phyloP scores from a whole-genome alignment of 2,888 invertebrate species.

The Melangyna quadrimaculata region DNA sequence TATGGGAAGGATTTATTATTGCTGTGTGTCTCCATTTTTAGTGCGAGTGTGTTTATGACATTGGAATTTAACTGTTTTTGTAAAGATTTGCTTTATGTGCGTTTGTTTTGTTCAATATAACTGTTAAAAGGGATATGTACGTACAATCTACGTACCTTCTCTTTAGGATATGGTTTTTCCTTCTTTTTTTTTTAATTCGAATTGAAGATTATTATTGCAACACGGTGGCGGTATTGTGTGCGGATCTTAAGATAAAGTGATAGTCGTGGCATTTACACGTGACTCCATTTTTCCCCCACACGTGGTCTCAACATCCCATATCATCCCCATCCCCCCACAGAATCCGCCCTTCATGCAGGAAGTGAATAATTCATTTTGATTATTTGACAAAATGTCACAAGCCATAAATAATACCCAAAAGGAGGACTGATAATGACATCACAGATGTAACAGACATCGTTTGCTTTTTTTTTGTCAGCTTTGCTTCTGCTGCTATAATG shows the following conservation, averaged over 20 bases:
- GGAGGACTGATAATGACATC: slow-evolving; percentile 70
- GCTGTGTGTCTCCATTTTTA: slow-evolving; percentile 41
- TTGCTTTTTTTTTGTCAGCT: not conserved
- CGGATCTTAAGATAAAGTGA: slow-evolving; percentile 12
- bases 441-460: slow-evolving; percentile 64
- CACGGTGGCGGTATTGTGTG: not conserved
- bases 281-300: slow-evolving; percentile 2
- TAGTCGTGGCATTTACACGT: slow-evolving; percentile 42
- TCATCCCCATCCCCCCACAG: not conserved
- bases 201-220: slow-evolving; percentile 43
- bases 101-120: not conserved
- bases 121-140: not conserved
- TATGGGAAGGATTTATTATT: slow-evolving; percentile 67
- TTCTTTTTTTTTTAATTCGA: not conserved
- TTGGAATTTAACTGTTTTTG: slow-evolving; percentile 65
- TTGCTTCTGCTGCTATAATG: not conserved
- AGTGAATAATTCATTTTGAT: slow-evolving; percentile 49
- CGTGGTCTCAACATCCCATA: not conserved
- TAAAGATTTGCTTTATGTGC: slow-evolving; percentile 27
- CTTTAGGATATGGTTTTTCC: not conserved
- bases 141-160: not conserved
- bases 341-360: not conserved
- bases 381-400: slow-evolving; percentile 68
- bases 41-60: slow-evolving; percentile 68
- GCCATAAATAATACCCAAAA: slow-evolving; percentile 66